Evolutionary conservation across 2,888 invertebrate species (phyloP), one percentile per base, ranked within the genome.

Genomic region (Taphrorychus bicolor): DNA sequence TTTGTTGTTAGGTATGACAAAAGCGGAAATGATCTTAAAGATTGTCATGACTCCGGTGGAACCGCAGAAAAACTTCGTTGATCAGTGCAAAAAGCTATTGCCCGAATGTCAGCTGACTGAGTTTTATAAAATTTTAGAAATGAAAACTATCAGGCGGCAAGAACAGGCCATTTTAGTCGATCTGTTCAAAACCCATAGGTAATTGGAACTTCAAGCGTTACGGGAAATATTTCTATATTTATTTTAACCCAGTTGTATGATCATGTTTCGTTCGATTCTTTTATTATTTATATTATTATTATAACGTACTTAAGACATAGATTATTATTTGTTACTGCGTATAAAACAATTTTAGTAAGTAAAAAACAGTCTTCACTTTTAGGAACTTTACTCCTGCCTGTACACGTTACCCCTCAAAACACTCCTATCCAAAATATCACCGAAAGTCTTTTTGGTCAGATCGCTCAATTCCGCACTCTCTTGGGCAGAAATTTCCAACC

Each of bases 21-120:
- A 95, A 78, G 98, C 98, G 0, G 99, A 99, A 82, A 97, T 98
- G 95, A 93, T 99, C 41, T 84, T 99, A n/a, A 99, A 99, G 84
- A 87, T 98, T 23, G 96, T 98, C 0, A 98, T 98, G 98, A 93
- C 97, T 0, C 95, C 97, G 0, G 84, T 92, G 16, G 94, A 95
- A 72, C 89, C 91, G 17, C 83, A 90, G 0, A 90, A 91, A 49
- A 89, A 90, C 0, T 93, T 98, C 77, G 92, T 95, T 0, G 91
- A 92, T 51, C 97, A 97, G 79, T 97, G 94, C 77, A 87, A 92
- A 54, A 94, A 95, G 79, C 82, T 99, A 9, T 81, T 99, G 63
- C 96, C 97, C 0, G 97, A 97, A 72, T 90, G 93, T 16, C 94
- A 96, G 59, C 82, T 91, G 18, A 87, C 89, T 0, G 99, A 99